Conservation (phyloP, 2,113 vertebrate species). For the Paraplagusia blochii region DNA sequence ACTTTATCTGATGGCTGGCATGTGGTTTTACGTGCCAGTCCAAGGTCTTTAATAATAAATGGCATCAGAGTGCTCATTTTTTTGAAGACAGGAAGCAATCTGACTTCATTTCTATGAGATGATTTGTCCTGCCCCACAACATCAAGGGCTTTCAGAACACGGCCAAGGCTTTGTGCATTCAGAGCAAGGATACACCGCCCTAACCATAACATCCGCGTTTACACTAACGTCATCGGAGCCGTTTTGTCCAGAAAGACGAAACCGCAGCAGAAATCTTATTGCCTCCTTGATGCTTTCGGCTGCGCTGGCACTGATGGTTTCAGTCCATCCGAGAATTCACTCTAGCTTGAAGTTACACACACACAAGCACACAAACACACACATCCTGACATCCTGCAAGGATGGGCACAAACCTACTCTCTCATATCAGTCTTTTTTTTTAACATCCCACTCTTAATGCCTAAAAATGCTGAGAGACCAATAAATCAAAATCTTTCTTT, state of each 20-base stretch:
- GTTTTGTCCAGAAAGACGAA: constrained; percentile 44
- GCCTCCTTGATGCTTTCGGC: constrained; percentile 57
- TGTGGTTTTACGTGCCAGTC: constrained; percentile 46
- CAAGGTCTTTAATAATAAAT: constrained; percentile 65
- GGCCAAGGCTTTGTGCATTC: constrained; percentile 35
- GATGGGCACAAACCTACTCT: constrained; percentile 52
- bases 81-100: constrained; percentile 53
- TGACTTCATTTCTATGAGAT: constrained; percentile 53
- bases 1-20: constrained; percentile 57
- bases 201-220: constrained; percentile 52
- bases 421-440: constrained; percentile 56
- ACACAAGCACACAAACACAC: too few relatives aligned
- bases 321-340: constrained; percentile 61
- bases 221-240: constrained; percentile 34
- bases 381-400: constrained; percentile 60
- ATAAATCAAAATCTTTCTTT: constrained; percentile 54
- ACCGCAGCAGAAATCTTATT: constrained; percentile 47
- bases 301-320: constrained; percentile 51
- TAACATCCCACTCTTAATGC: constrained; percentile 54
- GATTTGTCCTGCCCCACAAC: constrained; percentile 48
- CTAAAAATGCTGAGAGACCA: constrained; percentile 46
- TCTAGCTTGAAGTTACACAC: constrained; percentile 58
- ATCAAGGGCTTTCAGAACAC: constrained; percentile 56
- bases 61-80: constrained; percentile 46
- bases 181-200: constrained; percentile 38